These are phyloP conservation scores for Seira musarum DNA, from an alignment of 2,888 invertebrate species.

Conservation along the genomic window DNA sequence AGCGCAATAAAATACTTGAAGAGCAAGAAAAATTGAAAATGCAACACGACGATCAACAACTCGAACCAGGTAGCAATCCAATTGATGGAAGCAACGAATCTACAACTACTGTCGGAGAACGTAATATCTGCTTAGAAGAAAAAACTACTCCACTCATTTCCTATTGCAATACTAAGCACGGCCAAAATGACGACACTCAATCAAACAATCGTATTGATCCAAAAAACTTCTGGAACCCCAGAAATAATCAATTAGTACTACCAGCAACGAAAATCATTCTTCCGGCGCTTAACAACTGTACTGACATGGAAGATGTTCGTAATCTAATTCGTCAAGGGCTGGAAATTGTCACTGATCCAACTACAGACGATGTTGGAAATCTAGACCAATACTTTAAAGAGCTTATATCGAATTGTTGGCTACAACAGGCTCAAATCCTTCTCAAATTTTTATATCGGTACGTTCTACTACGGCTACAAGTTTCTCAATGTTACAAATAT, in stretches of 20 bases:
- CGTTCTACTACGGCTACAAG: too few relatives aligned
- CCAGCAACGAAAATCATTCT: not conserved
- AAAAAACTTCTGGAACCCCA: constrained; percentile 26
- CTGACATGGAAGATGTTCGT: constrained; percentile 36
- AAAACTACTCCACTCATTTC: constrained; percentile 30
- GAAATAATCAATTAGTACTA: not conserved
- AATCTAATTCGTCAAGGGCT: constrained; percentile 42
- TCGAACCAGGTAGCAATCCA: not conserved
- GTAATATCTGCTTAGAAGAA: not conserved
- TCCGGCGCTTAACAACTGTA: constrained; percentile 29
- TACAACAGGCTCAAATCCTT: constrained; percentile 39
- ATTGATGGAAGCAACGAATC: not conserved
- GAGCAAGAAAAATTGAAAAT: constrained; percentile 19
- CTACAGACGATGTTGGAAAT: constrained; percentile 20
- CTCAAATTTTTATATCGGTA: constrained; percentile 44
- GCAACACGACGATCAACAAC: not conserved
- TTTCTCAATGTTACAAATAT: too few relatives aligned
- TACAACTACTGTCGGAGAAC: not conserved
- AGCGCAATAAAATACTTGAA: constrained; percentile 37
- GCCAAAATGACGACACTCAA: not conserved
- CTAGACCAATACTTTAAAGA: constrained; percentile 45
- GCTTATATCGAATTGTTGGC: constrained; percentile 40
- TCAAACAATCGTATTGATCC: not conserved
- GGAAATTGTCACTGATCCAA: constrained; percentile 18
- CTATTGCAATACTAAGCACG: not conserved